phyloP scores from a whole-genome alignment of 35 echinoderm and acorn worm genomes.

The Heliocidaris tuberculata region DNA sequence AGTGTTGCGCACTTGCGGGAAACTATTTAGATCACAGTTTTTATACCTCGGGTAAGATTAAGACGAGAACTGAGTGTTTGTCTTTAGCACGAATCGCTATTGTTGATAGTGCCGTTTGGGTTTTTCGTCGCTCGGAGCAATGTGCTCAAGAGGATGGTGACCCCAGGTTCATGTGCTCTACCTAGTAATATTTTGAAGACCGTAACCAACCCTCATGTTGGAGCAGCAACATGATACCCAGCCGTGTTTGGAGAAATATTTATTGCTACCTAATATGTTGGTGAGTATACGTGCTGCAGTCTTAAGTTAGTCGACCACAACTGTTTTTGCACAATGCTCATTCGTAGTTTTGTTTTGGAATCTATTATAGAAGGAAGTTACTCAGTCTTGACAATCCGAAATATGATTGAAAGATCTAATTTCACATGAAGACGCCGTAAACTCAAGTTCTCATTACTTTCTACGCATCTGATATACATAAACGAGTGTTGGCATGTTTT shows the following conservation, averaged over 20 bases:
- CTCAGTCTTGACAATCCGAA: too few species aligned
- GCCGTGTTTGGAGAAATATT: background rate
- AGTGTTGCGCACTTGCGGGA: background rate
- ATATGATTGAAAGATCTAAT: too few species aligned
- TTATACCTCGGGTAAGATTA: background rate
- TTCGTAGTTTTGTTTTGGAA: too few species aligned
- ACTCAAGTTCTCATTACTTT: too few species aligned
- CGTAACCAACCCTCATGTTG: background rate
- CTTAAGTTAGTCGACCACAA: too few species aligned
- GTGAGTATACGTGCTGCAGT: background rate
- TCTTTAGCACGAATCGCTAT: background rate
- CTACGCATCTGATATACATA: too few species aligned
- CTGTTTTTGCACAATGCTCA: too few species aligned
- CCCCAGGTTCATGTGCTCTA: background rate
- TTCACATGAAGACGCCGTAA: too few species aligned
- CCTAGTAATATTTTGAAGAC: background rate
- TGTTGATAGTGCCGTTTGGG: background rate
- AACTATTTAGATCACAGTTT: background rate
- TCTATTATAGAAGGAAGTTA: too few species aligned
- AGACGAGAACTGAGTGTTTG: background rate
- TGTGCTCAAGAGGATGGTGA: background rate
- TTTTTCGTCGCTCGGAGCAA: background rate
- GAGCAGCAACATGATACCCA: background rate
- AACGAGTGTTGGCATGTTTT: too few species aligned
- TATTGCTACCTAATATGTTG: background rate